Evolutionary conservation across 2,888 invertebrate species (phyloP), one percentile per base, ranked within the genome.

Genomic region (Resseliella maxima): DNA sequence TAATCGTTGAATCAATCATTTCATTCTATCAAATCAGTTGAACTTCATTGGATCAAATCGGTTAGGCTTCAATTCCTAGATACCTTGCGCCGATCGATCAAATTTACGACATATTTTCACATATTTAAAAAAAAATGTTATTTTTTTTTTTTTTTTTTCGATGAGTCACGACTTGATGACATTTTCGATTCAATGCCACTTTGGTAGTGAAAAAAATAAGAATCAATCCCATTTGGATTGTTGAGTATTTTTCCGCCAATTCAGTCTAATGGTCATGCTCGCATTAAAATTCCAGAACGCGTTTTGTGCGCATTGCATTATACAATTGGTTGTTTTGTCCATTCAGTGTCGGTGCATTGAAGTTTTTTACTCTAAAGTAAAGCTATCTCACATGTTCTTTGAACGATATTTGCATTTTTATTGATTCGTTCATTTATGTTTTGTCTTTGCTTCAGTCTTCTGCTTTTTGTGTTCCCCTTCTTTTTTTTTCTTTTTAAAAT

Each of bases 351-450:
- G n/a, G n/a, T n/a, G n/a, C n/a, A n/a, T n/a, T n/a, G n/a, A n/a
- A n/a, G n/a, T n/a, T n/a, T n/a, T n/a, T n/a, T n/a, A n/a, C n/a
- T n/a, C n/a, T n/a, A n/a, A n/a, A n/a, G n/a, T n/a, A 50, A 18
- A 50, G 18, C 2, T 2, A 3, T 3, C 59, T 59, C 59, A 36
- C 36, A 81, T 83, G 83, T 83, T 38, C 83, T 83, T 83, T 38
- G 83, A 83, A 83, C 38, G 83, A 83, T 83, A 83, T 83, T 83
- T 83, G 83, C 83, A 83, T 83, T 83, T 83, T 83, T 83, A 83
- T 83, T 83, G 83, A 83, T 83, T 83, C n/a, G 83, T 83, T 83
- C 83, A 83, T 83, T n/a, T 38, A 38, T 83, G 36, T n/a, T 27
- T 31, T 31, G 10, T 64, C 64, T 3, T 24, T 31, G 3, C 24